Percentiles rank a stretch among this genome's conserved stretches.
phyloP scores from a whole-genome alignment of 2,888 invertebrate genomes.

The Aleiodes testaceus region DNA sequence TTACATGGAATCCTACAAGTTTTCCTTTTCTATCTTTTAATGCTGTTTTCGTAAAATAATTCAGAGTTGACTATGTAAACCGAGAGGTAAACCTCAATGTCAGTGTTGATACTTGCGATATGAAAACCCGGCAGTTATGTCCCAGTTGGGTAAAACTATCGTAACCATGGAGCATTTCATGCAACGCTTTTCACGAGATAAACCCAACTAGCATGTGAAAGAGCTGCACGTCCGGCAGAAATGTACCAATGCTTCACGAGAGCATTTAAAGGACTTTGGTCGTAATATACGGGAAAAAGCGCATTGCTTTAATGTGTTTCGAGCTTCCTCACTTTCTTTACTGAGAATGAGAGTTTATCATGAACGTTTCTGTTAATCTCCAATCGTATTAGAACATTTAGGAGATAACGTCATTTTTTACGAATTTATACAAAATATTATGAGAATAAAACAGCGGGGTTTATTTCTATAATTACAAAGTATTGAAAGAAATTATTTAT shows the following conservation, averaged over 20 bases:
- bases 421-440: too few relatives aligned
- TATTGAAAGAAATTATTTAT: too few relatives aligned
- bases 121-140: constrained; percentile 7
- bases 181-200: constrained; percentile 50
- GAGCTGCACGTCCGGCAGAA: constrained; percentile 37
- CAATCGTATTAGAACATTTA: background rate
- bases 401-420: too few relatives aligned
- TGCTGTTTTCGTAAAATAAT: too few relatives aligned
- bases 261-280: constrained; percentile 36
- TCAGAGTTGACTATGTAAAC: background rate
- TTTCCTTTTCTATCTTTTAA: too few relatives aligned
- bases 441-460: too few relatives aligned
- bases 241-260: constrained; percentile 37
- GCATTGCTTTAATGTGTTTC: constrained; percentile 32
- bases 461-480: too few relatives aligned
- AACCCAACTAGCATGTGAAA: constrained; percentile 37
- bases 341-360: constrained; percentile 38
- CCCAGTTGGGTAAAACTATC: too few relatives aligned
- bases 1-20: too few relatives aligned
- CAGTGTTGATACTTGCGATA: constrained; percentile 12
- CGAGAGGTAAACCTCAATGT: constrained; percentile 13
- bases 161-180: constrained; percentile 3
- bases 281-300: constrained; percentile 45
- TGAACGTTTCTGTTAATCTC: constrained; percentile 45
- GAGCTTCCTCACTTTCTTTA: background rate